These are phyloP conservation scores for Malurus alboscapulatus DNA, from an alignment of 2,113 vertebrate genomes.

Conservation along the genomic window DNA sequence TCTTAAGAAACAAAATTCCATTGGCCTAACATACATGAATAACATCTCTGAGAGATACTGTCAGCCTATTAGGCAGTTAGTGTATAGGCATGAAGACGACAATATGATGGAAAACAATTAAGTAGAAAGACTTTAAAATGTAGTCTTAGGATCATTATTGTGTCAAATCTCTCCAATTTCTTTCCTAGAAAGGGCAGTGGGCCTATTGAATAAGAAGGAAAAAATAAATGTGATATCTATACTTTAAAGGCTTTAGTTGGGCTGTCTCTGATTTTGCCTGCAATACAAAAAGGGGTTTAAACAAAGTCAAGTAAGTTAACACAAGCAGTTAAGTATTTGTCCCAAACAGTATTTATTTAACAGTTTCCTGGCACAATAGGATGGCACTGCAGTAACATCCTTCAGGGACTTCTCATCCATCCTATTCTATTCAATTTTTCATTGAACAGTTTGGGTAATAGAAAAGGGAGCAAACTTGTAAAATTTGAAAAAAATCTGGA, in stretches of 20 bases:
- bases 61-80: neutral
- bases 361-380: neutral
- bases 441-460: neutral
- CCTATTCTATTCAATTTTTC: neutral
- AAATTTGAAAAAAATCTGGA: neutral
- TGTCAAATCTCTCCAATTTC: neutral
- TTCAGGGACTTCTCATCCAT: neutral
- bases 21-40: neutral
- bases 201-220: neutral
- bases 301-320: neutral
- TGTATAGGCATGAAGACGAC: neutral
- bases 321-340: neutral
- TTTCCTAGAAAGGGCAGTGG: neutral
- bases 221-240: neutral
- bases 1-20: neutral
- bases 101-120: neutral
- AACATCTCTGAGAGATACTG: neutral
- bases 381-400: neutral
- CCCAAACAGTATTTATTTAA: neutral
- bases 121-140: neutral
- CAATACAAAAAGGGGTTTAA: neutral
- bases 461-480: neutral
- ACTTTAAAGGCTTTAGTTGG: neutral
- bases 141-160: neutral
- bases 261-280: neutral